Percentiles rank a stretch among this genome's conserved stretches.
These are phyloP conservation scores for Albula goreensis DNA, from an alignment of 2,113 vertebrate genomes.

Conservation along the genomic window DNA sequence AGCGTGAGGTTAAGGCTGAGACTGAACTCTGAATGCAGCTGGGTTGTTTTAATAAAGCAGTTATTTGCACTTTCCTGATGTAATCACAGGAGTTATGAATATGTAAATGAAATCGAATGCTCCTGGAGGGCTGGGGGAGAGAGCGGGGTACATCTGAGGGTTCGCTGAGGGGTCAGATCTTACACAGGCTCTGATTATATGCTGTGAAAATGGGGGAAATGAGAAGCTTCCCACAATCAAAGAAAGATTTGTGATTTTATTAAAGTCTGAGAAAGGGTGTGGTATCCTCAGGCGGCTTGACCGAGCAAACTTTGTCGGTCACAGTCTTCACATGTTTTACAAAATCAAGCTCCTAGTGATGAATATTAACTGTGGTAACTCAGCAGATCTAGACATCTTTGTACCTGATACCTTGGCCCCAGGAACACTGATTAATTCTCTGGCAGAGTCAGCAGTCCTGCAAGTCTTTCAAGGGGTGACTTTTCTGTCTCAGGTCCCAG, in stretches of 20 bases:
- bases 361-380: neutral
- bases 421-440: neutral
- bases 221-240: constrained; percentile 36
- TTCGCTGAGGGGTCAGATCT: constrained; percentile 29
- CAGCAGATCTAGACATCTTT: neutral
- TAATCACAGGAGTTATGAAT: neutral
- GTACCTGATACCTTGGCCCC: constrained; percentile 8
- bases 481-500: neutral
- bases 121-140: neutral
- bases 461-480: neutral
- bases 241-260: constrained; percentile 36
- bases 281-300: constrained; percentile 24
- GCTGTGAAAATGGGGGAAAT: constrained; percentile 42
- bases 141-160: neutral
- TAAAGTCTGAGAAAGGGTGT: constrained; percentile 13
- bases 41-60: neutral
- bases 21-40: neutral
- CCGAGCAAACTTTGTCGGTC: constrained; percentile 37
- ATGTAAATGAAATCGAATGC: neutral
- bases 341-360: neutral
- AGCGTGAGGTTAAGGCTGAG: neutral
- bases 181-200: constrained; percentile 27
- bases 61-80: neutral
- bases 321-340: constrained; percentile 16
- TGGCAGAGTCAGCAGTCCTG: neutral